Evolutionary conservation across 2,888 invertebrate species (phyloP), one percentile per base, ranked within the genome.

Genomic region (Acronicta aceris): DNA sequence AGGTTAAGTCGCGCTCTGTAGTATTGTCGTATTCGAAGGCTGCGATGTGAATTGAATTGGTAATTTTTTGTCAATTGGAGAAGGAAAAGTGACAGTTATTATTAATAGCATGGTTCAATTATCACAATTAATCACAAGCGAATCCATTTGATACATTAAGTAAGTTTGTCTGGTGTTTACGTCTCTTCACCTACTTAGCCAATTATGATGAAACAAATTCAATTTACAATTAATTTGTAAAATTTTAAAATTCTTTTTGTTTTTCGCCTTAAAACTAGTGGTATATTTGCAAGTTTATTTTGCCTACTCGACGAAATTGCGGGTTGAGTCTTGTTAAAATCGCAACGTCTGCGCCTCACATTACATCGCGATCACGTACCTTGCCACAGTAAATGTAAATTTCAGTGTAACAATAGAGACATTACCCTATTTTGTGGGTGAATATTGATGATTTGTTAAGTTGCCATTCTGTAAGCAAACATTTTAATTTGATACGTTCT

Each of bases 381-480:
- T 8, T 5, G 21, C 30, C 46, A 16, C 66, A 50, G 57, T 10
- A 47, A 59, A 79, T 78, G 78, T 59, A 72, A 74, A 78, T 79
- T 54, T 49, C 40, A 17, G 49, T 42, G 55, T 57, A 67, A 80
- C 76, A 80, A 78, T 74, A 55, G 56, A 52, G 48, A 62, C 75
- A 71, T 78, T 80, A 71, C 76, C 78, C 79, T 73, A 65, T 75
- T 70, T 78, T 63, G 64, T 57, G 45, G 52, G 47, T 40, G 81
- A 76, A 79, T 79, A 81, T 71, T 79, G 71, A 79, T 79, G 71
- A 33, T 33, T 33, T 38, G n/a, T 38, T n/a, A 38, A 38, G 38
- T 38, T 38, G 38, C 7, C n/a, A 38, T n/a, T 38, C n/a, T 38
- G 38, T 38, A 5, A 38, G 38, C 38, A 38, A 38, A 38, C 53